A percentile compares a stretch with the other conserved stretches of the same genome.
phyloP scores from a whole-genome alignment of 2,113 vertebrate species.

The Tylochromis polylepis region DNA sequence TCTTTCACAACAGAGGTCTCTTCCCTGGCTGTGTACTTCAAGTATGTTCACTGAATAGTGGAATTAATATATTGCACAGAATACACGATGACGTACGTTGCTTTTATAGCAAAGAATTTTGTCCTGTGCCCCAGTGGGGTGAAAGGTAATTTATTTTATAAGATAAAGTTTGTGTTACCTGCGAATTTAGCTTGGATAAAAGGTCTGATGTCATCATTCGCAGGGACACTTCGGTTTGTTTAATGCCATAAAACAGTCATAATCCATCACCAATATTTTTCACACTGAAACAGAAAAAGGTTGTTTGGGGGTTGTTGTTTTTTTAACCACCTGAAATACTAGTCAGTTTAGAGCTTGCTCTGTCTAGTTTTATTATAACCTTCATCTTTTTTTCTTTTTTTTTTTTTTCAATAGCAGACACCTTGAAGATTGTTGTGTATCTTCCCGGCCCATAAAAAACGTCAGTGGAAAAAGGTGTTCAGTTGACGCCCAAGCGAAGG shows the following conservation, averaged over 20 bases:
- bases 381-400: background rate
- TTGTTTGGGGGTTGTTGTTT: background rate
- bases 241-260: background rate
- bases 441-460: background rate
- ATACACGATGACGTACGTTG: background rate
- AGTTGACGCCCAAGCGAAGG: conserved; percentile 20
- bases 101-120: background rate
- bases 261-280: background rate
- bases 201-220: background rate
- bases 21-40: background rate
- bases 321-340: background rate
- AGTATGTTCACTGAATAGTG: background rate
- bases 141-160: background rate
- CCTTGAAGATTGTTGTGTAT: background rate
- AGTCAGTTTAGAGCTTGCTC: background rate
- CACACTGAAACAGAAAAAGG: background rate
- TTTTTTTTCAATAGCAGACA: background rate
- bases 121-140: no score
- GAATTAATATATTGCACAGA: background rate
- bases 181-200: background rate
- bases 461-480: background rate
- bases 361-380: background rate
- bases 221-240: background rate
- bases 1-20: background rate
- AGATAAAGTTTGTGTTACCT: background rate